Evolutionary conservation across 2,888 invertebrate genomes (phyloP), one percentile per base, ranked within the genome.

Genomic region (Synergus laeviventris): DNA sequence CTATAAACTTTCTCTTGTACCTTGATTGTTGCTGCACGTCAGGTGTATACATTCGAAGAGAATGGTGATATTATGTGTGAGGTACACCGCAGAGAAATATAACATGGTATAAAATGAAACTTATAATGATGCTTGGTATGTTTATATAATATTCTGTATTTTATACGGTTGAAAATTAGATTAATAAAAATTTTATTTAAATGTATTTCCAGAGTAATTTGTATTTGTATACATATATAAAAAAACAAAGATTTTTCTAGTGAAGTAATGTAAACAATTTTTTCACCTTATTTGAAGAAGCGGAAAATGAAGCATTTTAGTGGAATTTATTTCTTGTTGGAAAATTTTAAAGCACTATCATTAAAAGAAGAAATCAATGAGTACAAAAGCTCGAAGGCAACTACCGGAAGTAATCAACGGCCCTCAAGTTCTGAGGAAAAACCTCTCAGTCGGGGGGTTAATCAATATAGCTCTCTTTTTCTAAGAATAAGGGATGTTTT

Each of bases 11-110:
- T n/a, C 16, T 5, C 49, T 70, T 24, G 45, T 24, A 49, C 31
- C 49, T 49, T 70, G 31, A 49, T 70, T 70, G 49, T 70, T 70
- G 31, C 66, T 16, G 66, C 66, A 70, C 24, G 31, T 31, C 49
- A 70, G 16, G n/a, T 11, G n/a, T 9, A 49, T 70, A 70, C 36
- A 31, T 49, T 70, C 45, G n/a, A 70, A n/a, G 45, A 45, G 45
- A 70, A 70, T 70, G 45, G 70, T 31, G 31, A 21, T 12, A 70
- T 39, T 18, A 9, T 49, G 7, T 21, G 31, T 49, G 49, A 70
- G 31, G 4, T 49, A 31, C n/a, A 36, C 24, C n/a, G 49, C 24
- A 70, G n/a, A 66, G 54, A 18, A 11, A 21, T 56, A 56, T 18
- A 56, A 56, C n/a, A 45, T 9, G 45, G n/a, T 24, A 11, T 66